phyloP scores from a whole-genome alignment of 53 echinoderm and acorn worm species.

The Henricia sp. region DNA sequence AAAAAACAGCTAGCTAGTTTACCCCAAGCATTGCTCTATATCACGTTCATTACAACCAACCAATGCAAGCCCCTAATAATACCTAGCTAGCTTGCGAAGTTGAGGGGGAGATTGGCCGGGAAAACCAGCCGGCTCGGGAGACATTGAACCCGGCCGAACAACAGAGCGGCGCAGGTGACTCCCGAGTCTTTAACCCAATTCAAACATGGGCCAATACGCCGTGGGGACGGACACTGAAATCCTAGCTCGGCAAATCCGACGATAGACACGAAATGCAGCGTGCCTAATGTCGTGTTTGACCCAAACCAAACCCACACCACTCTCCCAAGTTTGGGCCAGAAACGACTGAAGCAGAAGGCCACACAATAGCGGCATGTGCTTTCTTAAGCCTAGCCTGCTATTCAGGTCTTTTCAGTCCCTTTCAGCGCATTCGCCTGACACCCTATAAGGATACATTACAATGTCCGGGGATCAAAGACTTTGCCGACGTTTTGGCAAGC shows the following conservation, averaged over 20 bases:
- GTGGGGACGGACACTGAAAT: constrained; percentile 66
- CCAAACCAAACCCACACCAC: constrained; percentile 36
- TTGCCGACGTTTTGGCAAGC: constrained; percentile 46
- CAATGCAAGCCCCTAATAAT: constrained; percentile 48
- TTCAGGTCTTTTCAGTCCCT: constrained; percentile 29
- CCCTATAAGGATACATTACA: constrained; percentile 54
- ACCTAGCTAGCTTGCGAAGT: constrained; percentile 51
- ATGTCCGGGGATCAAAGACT: constrained; percentile 30
- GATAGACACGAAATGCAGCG: constrained; percentile 66
- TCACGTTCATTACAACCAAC: too few relatives aligned
- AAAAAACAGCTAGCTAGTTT: constrained; percentile 41
- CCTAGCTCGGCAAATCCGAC: constrained; percentile 61
- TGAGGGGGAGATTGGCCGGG: constrained; percentile 48
- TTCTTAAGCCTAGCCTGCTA: constrained; percentile 17
- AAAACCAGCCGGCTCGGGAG: constrained; percentile 56
- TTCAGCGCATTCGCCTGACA: constrained; percentile 27
- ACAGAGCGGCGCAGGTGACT: constrained; percentile 66
- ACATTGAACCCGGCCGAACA: constrained; percentile 61
- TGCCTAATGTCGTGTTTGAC: constrained; percentile 72
- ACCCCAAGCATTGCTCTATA: constrained; percentile 45
- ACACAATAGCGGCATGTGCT: constrained; percentile 60
- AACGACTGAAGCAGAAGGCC: constrained; percentile 50
- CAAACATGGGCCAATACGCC: constrained; percentile 71
- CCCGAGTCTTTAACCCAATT: constrained; percentile 78
- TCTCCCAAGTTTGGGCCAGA: neutral